Conservation (phyloP, 2,113 vertebrate genomes). For the Notothenia rossii region DNA sequence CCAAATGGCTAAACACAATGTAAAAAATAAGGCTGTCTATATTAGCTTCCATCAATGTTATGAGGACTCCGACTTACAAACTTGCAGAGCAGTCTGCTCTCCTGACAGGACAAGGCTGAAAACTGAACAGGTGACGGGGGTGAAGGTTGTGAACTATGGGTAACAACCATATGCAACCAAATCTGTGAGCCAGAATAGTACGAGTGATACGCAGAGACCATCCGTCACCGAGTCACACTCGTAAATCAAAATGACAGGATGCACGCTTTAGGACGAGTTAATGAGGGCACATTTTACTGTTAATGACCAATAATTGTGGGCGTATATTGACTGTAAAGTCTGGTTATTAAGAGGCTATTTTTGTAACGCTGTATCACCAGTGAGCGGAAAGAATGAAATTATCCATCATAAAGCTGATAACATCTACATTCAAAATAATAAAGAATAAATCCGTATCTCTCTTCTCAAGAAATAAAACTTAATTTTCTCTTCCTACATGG, state of each 20-base stretch:
- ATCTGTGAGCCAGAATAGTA: slow-evolving; percentile 69
- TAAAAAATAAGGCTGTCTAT: not conserved
- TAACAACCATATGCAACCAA: slow-evolving; percentile 65
- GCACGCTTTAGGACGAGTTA: slow-evolving; percentile 22
- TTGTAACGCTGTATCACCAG: not conserved
- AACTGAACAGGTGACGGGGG: slow-evolving; percentile 65
- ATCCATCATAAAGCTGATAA: not conserved
- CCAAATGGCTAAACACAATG: no score
- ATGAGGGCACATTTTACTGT: slow-evolving; percentile 13
- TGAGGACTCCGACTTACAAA: not conserved
- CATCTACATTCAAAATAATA: not conserved
- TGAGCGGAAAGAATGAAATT: not conserved
- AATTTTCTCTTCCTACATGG: no score
- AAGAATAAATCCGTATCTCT: slow-evolving; percentile 5
- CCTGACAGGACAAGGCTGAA: slow-evolving; percentile 36
- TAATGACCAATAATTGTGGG: slow-evolving; percentile 22
- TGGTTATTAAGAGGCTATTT: slow-evolving; percentile 20
- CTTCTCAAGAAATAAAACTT: not conserved
- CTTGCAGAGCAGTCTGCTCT: not conserved
- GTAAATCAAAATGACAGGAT: slow-evolving; percentile 50
- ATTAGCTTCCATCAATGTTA: slow-evolving; percentile 1
- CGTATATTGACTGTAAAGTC: not conserved
- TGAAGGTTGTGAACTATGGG: slow-evolving; percentile 57
- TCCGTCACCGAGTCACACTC: slow-evolving; percentile 32
- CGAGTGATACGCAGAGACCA: slow-evolving; percentile 30